phyloP scores from a whole-genome alignment of 2,888 invertebrate genomes.

The Drosophila diplacantha region DNA sequence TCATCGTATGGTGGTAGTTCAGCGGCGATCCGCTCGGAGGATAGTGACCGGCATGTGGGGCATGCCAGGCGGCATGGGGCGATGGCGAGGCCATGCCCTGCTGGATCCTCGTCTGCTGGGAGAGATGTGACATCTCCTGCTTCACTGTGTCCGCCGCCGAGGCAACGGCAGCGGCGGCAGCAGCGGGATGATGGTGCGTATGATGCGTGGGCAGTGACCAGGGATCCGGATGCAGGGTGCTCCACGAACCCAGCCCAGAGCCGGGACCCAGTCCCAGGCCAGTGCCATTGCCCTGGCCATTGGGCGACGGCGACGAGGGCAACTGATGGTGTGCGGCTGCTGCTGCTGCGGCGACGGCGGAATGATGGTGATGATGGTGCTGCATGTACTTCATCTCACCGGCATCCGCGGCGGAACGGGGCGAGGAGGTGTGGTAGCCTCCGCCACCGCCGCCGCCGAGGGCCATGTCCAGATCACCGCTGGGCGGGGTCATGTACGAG shows the following conservation, averaged over 20 bases:
- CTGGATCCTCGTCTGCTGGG: conserved; percentile 80
- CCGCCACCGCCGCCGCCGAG: conserved; percentile 85
- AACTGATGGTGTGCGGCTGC: conserved; percentile 84
- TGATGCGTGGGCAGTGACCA: conserved; percentile 88
- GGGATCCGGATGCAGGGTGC: conserved; percentile 89
- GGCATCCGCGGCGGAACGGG: conserved; percentile 90
- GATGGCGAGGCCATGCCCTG: conserved; percentile 83
- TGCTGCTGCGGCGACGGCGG: conserved; percentile 82
- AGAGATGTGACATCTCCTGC: conserved; percentile 83
- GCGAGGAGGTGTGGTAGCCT: conserved; percentile 88
- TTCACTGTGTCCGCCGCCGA: conserved; percentile 84
- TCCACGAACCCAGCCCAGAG: conserved; percentile 82
- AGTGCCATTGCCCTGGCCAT: conserved; percentile 79
- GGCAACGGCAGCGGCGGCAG: conserved; percentile 80
- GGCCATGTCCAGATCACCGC: conserved; percentile 84
- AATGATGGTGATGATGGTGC: conserved; percentile 89
- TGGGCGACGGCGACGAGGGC: conserved; percentile 83
- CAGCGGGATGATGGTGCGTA: conserved; percentile 85
- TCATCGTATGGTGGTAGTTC: conserved; percentile 84
- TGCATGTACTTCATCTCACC: conserved; percentile 97
- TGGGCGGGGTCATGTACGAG: conserved; percentile 94
- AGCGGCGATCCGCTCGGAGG: conserved; percentile 88
- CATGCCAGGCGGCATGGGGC: conserved; percentile 89
- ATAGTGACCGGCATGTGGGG: conserved; percentile 90
- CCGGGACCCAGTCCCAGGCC: conserved; percentile 71